Percentiles rank a stretch among this genome's conserved stretches.
These are phyloP conservation scores for Perca flavescens DNA, from an alignment of 2,113 vertebrate species.

Conservation along the genomic window DNA sequence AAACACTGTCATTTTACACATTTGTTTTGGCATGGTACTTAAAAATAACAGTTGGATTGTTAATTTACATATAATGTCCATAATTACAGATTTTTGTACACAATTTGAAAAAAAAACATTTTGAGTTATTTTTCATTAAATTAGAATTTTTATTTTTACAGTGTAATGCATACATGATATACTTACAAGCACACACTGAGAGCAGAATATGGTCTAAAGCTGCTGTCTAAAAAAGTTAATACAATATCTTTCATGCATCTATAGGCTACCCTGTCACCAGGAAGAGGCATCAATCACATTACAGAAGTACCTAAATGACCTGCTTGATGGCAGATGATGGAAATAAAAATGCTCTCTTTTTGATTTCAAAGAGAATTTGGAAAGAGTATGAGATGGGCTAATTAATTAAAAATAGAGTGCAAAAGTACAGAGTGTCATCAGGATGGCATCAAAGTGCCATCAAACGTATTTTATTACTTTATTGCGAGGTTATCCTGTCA, in stretches of 20 bases:
- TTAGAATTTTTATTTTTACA: too few species aligned
- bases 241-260: conserved; percentile 32
- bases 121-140: too few species aligned
- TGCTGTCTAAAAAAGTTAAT: conserved; percentile 9
- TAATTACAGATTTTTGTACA: too few species aligned
- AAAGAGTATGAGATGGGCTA: conserved; percentile 3
- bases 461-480: conserved; percentile 50
- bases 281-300: conserved; percentile 22
- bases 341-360: conserved; percentile 27
- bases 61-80: too few species aligned
- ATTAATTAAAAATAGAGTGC: conserved; percentile 42
- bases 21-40: too few species aligned
- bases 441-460: conserved; percentile 38
- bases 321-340: background rate
- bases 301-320: conserved; percentile 21
- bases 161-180: background rate
- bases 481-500: conserved; percentile 41
- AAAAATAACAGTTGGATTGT: too few species aligned
- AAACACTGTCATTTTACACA: too few species aligned
- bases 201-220: background rate
- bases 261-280: background rate
- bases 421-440: conserved; percentile 33
- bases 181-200: background rate
- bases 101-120: too few species aligned
- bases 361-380: conserved; percentile 31